Conservation (phyloP, 2,888 invertebrate genomes). For the Pollenia angustigena region DNA sequence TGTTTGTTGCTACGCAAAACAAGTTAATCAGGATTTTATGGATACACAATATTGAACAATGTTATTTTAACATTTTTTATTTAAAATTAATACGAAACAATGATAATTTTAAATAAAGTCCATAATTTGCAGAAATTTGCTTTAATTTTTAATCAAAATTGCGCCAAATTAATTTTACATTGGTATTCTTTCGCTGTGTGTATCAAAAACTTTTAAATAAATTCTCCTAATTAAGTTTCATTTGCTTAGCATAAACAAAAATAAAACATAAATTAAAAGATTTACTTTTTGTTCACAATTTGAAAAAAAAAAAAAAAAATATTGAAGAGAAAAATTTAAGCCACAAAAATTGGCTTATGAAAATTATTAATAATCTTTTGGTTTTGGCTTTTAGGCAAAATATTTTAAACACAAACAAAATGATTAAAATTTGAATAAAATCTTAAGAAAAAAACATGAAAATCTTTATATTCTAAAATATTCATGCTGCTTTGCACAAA, state of each 20-base stretch:
- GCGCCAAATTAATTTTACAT: no score
- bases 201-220: slow-evolving; percentile 46
- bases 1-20: no score
- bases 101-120: no score
- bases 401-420: slow-evolving; percentile 30
- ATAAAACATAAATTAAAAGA: slow-evolving; percentile 45
- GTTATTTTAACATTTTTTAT: no score
- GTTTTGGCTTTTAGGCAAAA: slow-evolving; percentile 60
- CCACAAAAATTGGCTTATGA: slow-evolving; percentile 60
- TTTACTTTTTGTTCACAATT: slow-evolving; percentile 29
- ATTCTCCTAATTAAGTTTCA: slow-evolving; percentile 48
- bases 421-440: slow-evolving; percentile 1
- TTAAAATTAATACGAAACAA: no score
- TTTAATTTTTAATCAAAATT: no score
- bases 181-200: no score
- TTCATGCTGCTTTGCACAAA: slow-evolving; percentile 3
- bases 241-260: slow-evolving; percentile 36
- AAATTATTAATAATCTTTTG: slow-evolving; percentile 66
- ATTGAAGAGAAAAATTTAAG: neutral
- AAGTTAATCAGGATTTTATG: no score
- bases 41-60: no score
- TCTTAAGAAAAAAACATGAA: neutral
- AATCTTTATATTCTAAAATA: slow-evolving; percentile 37
- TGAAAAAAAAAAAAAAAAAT: neutral
- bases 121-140: no score